Conservation (phyloP, 92 coral and sea anemone species). For the Anthopleura xanthogrammica region DNA sequence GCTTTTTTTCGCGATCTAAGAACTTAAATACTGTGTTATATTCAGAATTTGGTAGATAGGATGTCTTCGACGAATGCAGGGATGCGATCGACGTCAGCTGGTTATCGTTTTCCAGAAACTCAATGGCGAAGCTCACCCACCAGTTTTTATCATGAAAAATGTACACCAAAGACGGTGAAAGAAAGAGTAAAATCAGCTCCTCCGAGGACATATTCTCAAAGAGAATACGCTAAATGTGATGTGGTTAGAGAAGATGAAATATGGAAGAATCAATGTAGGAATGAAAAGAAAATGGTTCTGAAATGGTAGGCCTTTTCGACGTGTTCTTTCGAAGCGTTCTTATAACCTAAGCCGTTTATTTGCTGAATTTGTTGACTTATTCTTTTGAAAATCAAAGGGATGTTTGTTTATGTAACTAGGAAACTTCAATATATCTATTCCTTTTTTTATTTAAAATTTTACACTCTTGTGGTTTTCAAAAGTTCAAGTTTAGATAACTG, state of each 20-base stretch:
- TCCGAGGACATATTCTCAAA: conserved; percentile 67
- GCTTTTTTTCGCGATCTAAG: not conserved
- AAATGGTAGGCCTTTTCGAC: conserved; percentile 70
- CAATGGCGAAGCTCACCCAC: conserved; percentile 37
- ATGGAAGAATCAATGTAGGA: conserved; percentile 87
- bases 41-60: not conserved
- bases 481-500: not conserved
- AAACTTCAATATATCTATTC: not conserved
- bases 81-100: conserved; percentile 79
- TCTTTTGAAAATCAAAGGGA: conserved; percentile 6
- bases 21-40: not conserved
- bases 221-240: conserved; percentile 81
- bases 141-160: conserved; percentile 89
- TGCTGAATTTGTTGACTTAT: not conserved
- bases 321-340: not conserved
- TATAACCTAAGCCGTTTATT: not conserved
- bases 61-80: conserved; percentile 45
- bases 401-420: not conserved
- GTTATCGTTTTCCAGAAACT: conserved; percentile 74
- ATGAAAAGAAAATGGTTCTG: conserved; percentile 65
- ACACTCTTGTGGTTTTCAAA: not conserved
- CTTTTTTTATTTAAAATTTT: not conserved
- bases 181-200: conserved; percentile 86
- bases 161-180: conserved; percentile 56
- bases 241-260: conserved; percentile 83